These are phyloP conservation scores for Spodoptera exigua DNA, from an alignment of 2,888 invertebrate genomes.

Conservation along the genomic window DNA sequence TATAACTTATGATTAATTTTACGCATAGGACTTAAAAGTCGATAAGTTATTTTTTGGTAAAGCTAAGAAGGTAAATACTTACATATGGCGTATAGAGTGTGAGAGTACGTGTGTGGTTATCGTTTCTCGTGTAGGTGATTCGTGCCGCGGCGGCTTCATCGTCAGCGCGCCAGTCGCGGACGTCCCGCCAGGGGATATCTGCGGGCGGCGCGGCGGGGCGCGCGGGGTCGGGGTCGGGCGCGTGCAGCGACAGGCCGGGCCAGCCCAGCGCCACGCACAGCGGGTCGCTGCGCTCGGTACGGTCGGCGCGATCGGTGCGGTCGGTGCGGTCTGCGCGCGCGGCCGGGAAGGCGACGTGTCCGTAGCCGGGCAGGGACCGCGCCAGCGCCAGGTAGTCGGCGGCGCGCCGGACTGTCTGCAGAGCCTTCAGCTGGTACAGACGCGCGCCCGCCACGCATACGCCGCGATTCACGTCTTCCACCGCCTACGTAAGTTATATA, in stretches of 20 bases:
- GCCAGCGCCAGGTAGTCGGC: conserved; percentile 95
- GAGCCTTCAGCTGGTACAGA: conserved; percentile 98
- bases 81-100: conserved; percentile 81
- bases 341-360: conserved; percentile 97
- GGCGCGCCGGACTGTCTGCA: conserved; percentile 95
- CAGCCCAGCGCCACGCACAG: conserved; percentile 79
- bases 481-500: conserved; percentile 88
- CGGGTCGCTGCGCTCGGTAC: conserved; percentile 91
- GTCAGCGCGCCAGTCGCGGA: conserved; percentile 96
- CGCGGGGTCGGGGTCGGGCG: conserved; percentile 93
- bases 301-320: conserved; percentile 82
- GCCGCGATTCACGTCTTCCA: conserved; percentile 98
- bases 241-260: conserved; percentile 92
- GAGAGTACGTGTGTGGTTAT: conserved; percentile 71
- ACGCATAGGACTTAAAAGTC: too few relatives aligned
- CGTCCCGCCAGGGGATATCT: conserved; percentile 95
- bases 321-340: conserved; percentile 92
- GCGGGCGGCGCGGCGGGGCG: conserved; percentile 89
- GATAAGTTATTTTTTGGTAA: background rate
- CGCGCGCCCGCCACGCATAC: conserved; percentile 96
- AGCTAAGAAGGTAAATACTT: conserved; percentile 40
- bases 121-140: conserved; percentile 92
- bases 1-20: too few relatives aligned
- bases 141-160: conserved; percentile 97
- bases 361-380: conserved; percentile 96